phyloP scores from a whole-genome alignment of 2,113 vertebrate species.

The Caretta caretta region DNA sequence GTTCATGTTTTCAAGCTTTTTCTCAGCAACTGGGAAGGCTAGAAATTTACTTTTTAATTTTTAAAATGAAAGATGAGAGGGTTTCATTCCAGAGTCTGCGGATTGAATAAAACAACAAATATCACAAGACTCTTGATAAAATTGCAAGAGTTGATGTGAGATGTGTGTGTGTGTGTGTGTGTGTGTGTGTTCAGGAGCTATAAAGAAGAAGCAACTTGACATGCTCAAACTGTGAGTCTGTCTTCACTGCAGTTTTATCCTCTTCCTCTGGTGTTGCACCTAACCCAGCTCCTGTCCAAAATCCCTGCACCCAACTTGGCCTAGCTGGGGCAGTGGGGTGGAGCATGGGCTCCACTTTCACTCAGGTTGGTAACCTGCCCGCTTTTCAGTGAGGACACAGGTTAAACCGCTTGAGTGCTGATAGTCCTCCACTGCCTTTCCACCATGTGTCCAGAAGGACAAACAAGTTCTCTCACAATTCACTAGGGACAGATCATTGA shows the following conservation, averaged over 20 bases:
- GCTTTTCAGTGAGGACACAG: background rate
- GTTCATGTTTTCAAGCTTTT: background rate
- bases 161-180: background rate
- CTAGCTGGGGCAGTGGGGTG: too few species aligned
- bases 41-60: background rate
- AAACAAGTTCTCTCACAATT: background rate
- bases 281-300: background rate
- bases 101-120: background rate
- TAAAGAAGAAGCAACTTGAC: background rate
- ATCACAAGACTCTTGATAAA: background rate
- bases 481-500: background rate
- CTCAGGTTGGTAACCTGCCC: too few species aligned
- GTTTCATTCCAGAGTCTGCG: background rate
- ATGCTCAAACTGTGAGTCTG: too few species aligned
- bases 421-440: background rate
- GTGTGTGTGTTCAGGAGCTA: background rate
- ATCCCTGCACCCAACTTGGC: too few species aligned
- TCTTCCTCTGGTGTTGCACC: background rate
- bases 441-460: background rate
- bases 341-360: too few species aligned
- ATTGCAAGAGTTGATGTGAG: background rate
- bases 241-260: too few species aligned
- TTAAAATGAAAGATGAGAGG: background rate
- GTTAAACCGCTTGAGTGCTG: background rate
- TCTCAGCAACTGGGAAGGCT: background rate